These are phyloP conservation scores for Nycticorax nycticorax DNA, from an alignment of 2,113 vertebrate genomes.

Conservation along the genomic window DNA sequence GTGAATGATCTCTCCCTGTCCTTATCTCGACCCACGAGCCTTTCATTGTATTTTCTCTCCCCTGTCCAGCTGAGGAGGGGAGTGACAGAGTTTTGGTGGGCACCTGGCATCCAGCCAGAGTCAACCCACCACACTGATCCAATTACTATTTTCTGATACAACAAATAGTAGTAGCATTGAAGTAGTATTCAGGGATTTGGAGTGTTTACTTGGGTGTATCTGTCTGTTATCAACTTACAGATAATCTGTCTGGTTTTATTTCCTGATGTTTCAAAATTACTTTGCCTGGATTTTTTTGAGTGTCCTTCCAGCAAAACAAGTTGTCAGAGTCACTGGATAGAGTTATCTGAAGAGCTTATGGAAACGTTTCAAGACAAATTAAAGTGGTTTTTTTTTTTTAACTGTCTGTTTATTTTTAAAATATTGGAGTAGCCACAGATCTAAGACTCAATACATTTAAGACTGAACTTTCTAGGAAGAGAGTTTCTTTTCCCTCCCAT, in stretches of 20 bases:
- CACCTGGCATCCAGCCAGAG: background rate
- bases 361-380: background rate
- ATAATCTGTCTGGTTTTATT: background rate
- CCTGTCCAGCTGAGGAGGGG: background rate
- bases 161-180: background rate
- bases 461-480: background rate
- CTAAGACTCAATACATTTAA: background rate
- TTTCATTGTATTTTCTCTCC: background rate
- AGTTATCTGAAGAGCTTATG: background rate
- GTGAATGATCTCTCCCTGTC: background rate
- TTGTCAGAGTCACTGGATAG: background rate
- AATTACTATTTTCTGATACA: background rate
- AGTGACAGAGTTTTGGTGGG: background rate
- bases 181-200: background rate
- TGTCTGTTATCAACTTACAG: background rate
- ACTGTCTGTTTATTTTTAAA: background rate
- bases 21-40: accelerated
- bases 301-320: background rate
- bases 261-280: background rate
- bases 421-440: background rate
- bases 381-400: background rate
- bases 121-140: background rate
- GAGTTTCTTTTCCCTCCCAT: background rate
- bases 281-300: background rate
- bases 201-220: background rate